Conservation (phyloP, 2,888 invertebrate genomes). For the Archaeoteleia sp. region DNA sequence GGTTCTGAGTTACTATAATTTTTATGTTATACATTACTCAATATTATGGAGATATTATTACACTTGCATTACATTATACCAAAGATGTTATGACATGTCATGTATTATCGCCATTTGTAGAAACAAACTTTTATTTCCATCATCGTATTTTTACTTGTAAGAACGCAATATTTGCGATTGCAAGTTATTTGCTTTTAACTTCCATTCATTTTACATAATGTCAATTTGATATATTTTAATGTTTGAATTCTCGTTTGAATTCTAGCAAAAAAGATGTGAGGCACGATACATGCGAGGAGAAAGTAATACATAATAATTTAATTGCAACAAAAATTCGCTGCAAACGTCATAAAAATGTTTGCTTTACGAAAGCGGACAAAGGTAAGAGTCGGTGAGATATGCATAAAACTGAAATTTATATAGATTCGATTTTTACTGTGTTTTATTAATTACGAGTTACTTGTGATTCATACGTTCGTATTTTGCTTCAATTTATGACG, state of each 20-base stretch:
- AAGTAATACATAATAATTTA: constrained; percentile 37
- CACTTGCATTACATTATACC: constrained; percentile 49
- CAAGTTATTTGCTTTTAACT: too few relatives aligned
- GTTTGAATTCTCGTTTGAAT: not conserved
- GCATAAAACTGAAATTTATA: constrained; percentile 37
- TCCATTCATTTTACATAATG: not conserved
- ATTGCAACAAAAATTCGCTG: constrained; percentile 28
- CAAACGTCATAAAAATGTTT: constrained; percentile 39
- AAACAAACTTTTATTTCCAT: constrained; percentile 11
- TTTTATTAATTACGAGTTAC: too few relatives aligned
- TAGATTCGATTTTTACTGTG: too few relatives aligned
- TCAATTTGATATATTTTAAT: constrained; percentile 4
- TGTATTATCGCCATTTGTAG: not conserved
- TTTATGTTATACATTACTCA: constrained; percentile 48
- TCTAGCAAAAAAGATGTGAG: not conserved
- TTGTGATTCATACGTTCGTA: too few relatives aligned
- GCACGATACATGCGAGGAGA: constrained; percentile 23
- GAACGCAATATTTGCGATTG: constrained; percentile 4
- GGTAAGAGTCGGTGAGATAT: constrained; percentile 28
- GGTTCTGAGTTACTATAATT: constrained; percentile 48
- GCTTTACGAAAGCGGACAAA: constrained; percentile 44
- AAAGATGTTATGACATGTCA: constrained; percentile 24
- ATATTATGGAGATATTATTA: constrained; percentile 52
- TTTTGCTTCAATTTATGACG: too few relatives aligned
- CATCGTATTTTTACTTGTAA: not conserved